Conservation (phyloP, 2,797 vertebrate genomes). For the Myotis findleyi region DNA sequence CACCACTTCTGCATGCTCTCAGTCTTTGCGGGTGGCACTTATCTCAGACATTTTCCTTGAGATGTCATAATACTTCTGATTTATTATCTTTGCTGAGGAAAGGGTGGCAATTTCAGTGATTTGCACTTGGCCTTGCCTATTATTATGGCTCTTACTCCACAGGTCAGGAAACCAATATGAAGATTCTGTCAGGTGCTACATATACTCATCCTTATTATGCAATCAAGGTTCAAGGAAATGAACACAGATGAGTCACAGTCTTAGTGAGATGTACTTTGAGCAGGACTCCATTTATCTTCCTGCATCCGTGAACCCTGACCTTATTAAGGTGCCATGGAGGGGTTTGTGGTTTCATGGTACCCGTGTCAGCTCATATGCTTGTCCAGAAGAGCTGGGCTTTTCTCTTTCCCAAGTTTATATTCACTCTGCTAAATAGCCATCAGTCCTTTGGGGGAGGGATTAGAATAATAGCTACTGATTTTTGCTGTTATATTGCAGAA, state of each 20-base stretch:
- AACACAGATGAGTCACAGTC: neutral
- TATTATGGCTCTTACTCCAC: neutral
- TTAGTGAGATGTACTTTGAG: neutral
- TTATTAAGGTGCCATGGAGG: neutral
- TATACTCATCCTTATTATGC: neutral
- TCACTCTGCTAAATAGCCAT: neutral
- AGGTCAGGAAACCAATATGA: neutral
- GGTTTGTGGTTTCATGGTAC: neutral
- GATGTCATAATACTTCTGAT: neutral
- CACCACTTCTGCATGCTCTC: constrained; percentile 1
- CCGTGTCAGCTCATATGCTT: neutral
- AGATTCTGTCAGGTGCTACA: neutral
- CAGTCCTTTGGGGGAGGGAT: neutral
- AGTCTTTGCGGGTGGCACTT: constrained; percentile 23
- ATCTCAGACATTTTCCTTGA: constrained; percentile 24
- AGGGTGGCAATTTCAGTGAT: neutral
- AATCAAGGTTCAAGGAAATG: neutral
- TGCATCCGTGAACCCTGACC: neutral
- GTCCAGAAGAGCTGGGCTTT: neutral
- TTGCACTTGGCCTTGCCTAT: neutral
- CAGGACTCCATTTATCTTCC: neutral
- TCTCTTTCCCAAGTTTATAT: neutral
- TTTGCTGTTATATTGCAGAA: neutral
- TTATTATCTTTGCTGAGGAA: neutral
- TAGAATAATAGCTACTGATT: neutral